A percentile compares a stretch with the other conserved stretches of the same genome.
phyloP scores from a whole-genome alignment of 2,888 invertebrate genomes.

The Noctua janthe region DNA sequence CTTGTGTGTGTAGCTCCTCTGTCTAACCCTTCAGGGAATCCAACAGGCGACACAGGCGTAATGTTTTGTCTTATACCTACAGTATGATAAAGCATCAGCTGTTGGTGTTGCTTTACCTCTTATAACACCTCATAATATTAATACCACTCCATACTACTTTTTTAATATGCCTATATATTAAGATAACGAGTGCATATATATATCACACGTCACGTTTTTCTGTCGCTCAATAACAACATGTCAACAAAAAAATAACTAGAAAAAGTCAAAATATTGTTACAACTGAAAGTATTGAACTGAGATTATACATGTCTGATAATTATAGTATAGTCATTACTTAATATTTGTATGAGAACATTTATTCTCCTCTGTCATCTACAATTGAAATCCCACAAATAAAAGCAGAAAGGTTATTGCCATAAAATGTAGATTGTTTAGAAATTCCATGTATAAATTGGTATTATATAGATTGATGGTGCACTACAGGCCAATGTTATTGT shows the following conservation, averaged over 20 bases:
- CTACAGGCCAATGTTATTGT: too few species aligned
- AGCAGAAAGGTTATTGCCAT: too few species aligned
- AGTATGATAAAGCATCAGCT: constrained; percentile 20
- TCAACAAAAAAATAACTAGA: neutral
- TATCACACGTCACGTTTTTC: neutral
- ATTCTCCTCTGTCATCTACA: neutral
- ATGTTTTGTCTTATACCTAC: neutral
- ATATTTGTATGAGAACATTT: neutral
- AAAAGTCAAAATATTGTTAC: neutral
- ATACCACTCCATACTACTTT: neutral
- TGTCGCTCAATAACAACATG: neutral
- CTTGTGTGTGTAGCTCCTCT: neutral
- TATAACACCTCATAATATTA: constrained; percentile 10
- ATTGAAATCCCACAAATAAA: too few species aligned
- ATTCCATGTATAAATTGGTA: too few species aligned
- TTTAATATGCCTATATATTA: neutral
- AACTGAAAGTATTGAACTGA: neutral
- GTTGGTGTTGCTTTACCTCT: constrained; percentile 13
- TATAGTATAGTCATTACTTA: neutral
- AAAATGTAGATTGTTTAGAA: too few species aligned
- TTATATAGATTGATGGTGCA: too few species aligned
- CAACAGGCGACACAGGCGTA: neutral
- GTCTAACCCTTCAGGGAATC: neutral
- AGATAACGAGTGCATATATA: neutral
- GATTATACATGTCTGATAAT: neutral